Percentiles rank a stretch among this genome's conserved stretches.
phyloP scores from a whole-genome alignment of 2,113 vertebrate species.

The Chlorodrepanis virens region DNA sequence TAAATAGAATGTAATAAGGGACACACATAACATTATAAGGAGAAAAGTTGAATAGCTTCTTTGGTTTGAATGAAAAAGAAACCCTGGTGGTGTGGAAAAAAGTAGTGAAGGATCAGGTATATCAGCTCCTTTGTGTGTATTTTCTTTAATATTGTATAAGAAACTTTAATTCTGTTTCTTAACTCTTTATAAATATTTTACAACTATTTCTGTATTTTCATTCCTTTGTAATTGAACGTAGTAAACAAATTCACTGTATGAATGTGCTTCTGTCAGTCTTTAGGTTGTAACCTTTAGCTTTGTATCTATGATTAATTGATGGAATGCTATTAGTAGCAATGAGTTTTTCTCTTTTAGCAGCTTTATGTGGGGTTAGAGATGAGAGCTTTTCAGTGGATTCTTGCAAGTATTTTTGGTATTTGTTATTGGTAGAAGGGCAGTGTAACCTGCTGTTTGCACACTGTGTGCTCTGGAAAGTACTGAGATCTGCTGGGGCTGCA shows the following conservation, averaged over 20 bases:
- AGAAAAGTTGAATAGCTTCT: background rate
- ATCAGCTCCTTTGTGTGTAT: background rate
- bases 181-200: background rate
- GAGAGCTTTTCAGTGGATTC: background rate
- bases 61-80: background rate
- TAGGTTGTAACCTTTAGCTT: background rate
- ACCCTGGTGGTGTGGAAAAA: background rate
- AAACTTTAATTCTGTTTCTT: background rate
- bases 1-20: background rate
- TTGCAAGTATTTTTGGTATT: background rate
- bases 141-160: background rate
- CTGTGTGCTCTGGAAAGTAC: background rate
- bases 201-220: background rate
- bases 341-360: background rate
- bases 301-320: background rate
- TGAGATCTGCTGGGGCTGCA: background rate
- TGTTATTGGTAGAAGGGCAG: background rate
- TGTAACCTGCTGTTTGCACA: rapidly evolving
- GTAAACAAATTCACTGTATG: background rate
- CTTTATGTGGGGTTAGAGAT: background rate
- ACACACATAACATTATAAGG: background rate
- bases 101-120: background rate
- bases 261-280: background rate
- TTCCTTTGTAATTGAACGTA: background rate
- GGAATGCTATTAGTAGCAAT: background rate